Conservation (phyloP, 1,140 invertebrate genomes). For the Camponotus floridanus region DNA sequence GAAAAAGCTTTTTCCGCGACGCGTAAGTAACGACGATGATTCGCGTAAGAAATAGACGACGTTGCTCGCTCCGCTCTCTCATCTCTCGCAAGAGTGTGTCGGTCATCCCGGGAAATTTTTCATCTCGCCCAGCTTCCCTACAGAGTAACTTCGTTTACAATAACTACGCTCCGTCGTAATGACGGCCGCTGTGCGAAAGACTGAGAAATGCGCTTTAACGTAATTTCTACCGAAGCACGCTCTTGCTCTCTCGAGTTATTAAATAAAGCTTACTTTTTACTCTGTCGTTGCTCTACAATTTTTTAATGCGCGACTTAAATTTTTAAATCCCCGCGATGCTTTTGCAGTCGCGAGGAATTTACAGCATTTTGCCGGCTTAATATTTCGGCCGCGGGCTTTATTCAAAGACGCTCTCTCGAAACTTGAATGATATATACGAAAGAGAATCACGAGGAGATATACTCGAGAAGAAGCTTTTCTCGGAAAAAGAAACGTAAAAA, state of each 20-base stretch:
- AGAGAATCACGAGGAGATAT: background rate
- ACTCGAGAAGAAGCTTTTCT: conserved; percentile 16
- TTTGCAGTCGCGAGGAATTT: background rate
- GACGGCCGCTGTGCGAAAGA: background rate
- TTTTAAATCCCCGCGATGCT: background rate
- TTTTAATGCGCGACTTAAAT: too few relatives aligned
- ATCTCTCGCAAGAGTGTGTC: conserved; percentile 15
- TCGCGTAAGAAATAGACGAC: conserved; percentile 40
- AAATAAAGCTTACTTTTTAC: conserved; percentile 28
- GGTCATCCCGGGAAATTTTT: conserved; percentile 37
- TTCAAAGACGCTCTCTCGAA: too few relatives aligned
- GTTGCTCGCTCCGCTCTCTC: conserved; percentile 16
- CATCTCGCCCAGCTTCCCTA: conserved; percentile 5
- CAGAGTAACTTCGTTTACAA: conserved; percentile 22
- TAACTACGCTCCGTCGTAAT: conserved; percentile 21
- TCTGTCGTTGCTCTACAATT: background rate
- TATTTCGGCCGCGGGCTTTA: too few relatives aligned
- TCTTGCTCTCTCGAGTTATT: background rate
- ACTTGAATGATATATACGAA: background rate
- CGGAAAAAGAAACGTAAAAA: conserved; percentile 6
- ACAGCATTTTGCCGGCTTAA: background rate
- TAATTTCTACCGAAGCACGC: background rate
- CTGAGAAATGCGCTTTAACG: conserved; percentile 3
- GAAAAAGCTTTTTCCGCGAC: conserved; percentile 47
- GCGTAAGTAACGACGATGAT: conserved; percentile 30